Evolutionary conservation across 2,113 vertebrate species (phyloP).

Genomic region (Solea senegalensis): DNA sequence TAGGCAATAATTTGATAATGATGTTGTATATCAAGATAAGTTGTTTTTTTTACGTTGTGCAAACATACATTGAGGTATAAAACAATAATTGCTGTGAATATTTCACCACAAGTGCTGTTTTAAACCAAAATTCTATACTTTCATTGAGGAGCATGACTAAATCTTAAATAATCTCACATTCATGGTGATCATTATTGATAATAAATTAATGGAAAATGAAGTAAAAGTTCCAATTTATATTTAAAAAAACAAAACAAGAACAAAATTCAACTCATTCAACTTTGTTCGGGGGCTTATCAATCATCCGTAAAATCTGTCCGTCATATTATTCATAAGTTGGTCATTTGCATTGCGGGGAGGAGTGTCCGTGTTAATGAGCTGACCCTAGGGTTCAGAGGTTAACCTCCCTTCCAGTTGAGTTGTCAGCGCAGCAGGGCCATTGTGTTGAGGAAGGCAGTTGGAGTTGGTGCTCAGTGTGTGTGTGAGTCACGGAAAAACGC

Average conservation of each 20-base stretch:
- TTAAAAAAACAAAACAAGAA: too few relatives aligned
- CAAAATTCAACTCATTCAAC: not conserved
- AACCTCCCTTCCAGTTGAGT: slow-evolving; percentile 83
- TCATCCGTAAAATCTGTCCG: slow-evolving; percentile 41
- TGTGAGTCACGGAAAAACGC: slow-evolving; percentile 11
- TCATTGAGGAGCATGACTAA: too few relatives aligned
- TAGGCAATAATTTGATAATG: too few relatives aligned
- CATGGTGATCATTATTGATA: too few relatives aligned
- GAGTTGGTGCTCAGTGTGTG: slow-evolving; percentile 52
- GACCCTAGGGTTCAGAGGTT: slow-evolving; percentile 80
- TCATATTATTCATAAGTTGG: slow-evolving; percentile 66
- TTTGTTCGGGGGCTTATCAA: slow-evolving; percentile 12
- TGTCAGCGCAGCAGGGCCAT: slow-evolving; percentile 82
- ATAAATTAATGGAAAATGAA: too few relatives aligned
- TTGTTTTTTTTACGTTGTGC: too few relatives aligned
- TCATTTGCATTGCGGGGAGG: slow-evolving; percentile 68
- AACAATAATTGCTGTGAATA: too few relatives aligned
- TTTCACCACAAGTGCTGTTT: too few relatives aligned
- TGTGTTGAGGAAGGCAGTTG: slow-evolving; percentile 69
- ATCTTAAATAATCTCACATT: too few relatives aligned
- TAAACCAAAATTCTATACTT: too few relatives aligned
- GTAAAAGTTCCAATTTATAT: not conserved
- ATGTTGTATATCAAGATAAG: too few relatives aligned
- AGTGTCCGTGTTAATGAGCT: slow-evolving; percentile 74
- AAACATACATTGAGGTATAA: too few relatives aligned